These are phyloP conservation scores for Xylocopa sonorina DNA, from an alignment of 1,140 invertebrate species.

Conservation along the genomic window DNA sequence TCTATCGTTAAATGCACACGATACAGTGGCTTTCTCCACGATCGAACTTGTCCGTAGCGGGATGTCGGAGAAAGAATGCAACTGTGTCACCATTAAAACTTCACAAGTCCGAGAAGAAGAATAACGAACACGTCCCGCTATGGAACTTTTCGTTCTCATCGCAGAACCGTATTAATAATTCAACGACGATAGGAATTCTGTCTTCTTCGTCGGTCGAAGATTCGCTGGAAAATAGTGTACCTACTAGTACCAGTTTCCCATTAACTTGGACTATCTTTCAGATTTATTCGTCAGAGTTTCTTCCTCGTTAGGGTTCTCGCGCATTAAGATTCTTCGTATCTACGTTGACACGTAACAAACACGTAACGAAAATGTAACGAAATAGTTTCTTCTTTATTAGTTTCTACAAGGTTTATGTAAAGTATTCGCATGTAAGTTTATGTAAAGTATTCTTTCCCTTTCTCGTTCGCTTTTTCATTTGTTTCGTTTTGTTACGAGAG, in stretches of 20 bases:
- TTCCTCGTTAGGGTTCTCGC: neutral
- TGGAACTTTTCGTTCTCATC: slow-evolving; percentile 17
- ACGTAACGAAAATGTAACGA: neutral
- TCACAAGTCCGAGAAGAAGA: slow-evolving; percentile 4
- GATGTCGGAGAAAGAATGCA: slow-evolving; percentile 17
- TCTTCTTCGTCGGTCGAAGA: neutral
- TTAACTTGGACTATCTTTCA: neutral
- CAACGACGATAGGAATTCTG: neutral
- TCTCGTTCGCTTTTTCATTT: too few relatives aligned
- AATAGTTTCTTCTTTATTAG: neutral
- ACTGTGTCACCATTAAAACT: slow-evolving; percentile 33
- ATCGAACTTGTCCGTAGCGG: slow-evolving; percentile 6
- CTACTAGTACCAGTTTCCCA: neutral
- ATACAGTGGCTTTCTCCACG: too few relatives aligned
- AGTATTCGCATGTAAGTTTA: too few relatives aligned
- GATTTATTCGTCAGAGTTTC: neutral
- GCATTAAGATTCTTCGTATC: neutral
- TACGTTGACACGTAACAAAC: neutral
- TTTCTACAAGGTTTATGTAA: neutral
- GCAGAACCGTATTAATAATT: slow-evolving; percentile 18
- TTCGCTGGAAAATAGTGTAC: neutral
- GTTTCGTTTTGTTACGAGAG: too few relatives aligned
- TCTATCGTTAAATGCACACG: too few relatives aligned
- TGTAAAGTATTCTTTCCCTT: too few relatives aligned
- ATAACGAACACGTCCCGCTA: slow-evolving; percentile 27